phyloP scores from a whole-genome alignment of 2,888 invertebrate species.

The Lutraria lutraria region DNA sequence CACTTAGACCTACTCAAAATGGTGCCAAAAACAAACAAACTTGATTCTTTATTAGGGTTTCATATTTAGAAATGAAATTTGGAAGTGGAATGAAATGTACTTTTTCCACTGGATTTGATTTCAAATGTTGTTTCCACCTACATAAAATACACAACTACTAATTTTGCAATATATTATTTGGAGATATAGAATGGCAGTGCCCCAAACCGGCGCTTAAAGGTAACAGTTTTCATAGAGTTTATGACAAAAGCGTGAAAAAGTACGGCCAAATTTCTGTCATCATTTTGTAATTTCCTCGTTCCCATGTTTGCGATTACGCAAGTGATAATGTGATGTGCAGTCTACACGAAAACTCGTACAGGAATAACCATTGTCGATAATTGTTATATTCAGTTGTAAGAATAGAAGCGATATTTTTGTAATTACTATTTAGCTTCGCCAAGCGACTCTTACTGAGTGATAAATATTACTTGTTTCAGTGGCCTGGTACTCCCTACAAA shows the following conservation, averaged over 20 bases:
- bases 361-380: slow-evolving; percentile 6
- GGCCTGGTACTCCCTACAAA: not conserved
- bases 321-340: slow-evolving; percentile 14
- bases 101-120: not conserved
- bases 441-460: not conserved
- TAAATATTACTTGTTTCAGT: not conserved
- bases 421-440: not conserved
- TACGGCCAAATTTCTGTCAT: slow-evolving; percentile 2
- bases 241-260: not conserved
- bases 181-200: not conserved
- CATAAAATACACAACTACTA: not conserved
- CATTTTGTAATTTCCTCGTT: slow-evolving; percentile 1
- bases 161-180: not conserved
- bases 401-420: slow-evolving; percentile 1
- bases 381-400: not conserved
- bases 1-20: not conserved
- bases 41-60: not conserved
- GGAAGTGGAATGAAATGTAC: not conserved
- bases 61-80: not conserved
- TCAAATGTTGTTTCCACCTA: not conserved
- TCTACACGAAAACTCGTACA: not conserved
- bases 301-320: not conserved
- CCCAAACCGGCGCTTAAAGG: not conserved
- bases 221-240: not conserved
- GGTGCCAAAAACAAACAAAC: not conserved